phyloP scores from a whole-genome alignment of 2,113 vertebrate species.

The Agapornis roseicollis region DNA sequence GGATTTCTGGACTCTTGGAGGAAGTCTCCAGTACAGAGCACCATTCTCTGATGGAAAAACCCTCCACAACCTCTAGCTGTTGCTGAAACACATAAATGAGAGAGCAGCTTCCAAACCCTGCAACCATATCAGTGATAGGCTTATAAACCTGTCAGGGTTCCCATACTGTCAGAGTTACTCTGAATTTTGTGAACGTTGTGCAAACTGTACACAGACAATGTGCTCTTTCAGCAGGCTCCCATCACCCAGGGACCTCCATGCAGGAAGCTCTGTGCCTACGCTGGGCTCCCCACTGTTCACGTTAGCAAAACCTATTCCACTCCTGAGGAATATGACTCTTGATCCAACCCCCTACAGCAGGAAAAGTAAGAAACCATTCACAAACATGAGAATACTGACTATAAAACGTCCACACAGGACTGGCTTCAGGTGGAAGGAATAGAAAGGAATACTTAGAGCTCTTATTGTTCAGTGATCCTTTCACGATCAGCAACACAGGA shows the following conservation, averaged over 20 bases:
- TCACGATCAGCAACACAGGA: neutral
- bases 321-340: neutral
- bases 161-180: neutral
- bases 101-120: neutral
- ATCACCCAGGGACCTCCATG: neutral
- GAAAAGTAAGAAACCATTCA: neutral
- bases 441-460: neutral
- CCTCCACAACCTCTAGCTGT: neutral
- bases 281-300: neutral
- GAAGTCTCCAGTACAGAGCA: neutral
- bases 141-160: conserved; percentile 10
- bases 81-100: neutral
- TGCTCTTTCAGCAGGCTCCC: conserved; percentile 1
- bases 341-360: neutral
- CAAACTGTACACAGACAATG: neutral
- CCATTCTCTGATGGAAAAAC: neutral
- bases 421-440: neutral
- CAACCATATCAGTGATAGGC: neutral
- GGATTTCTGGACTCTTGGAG: conserved; percentile 4
- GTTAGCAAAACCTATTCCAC: neutral
- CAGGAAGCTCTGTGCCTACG: neutral
- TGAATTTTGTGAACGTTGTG: neutral
- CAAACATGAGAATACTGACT: neutral
- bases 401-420: neutral
- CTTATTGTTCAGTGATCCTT: neutral